These are phyloP conservation scores for Rhodeus uyekii DNA, from an alignment of 2,797 vertebrate genomes.

Conservation along the genomic window DNA sequence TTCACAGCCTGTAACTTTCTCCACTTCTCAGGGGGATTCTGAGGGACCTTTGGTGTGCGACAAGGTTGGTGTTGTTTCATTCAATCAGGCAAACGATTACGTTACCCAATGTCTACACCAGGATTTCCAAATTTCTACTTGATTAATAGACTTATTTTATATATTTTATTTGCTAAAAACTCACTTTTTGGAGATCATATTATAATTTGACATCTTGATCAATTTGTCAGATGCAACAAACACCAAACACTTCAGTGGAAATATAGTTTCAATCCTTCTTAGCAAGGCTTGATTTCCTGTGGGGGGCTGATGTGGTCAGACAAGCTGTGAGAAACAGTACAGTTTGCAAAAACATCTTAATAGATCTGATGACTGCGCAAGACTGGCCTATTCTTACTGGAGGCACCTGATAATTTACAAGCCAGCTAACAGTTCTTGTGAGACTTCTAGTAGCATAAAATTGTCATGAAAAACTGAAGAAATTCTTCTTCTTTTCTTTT, in stretches of 20 bases:
- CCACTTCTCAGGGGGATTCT: slow-evolving; percentile 49
- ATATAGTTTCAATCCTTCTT: not conserved
- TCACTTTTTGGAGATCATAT: not conserved
- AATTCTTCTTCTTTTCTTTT: too few species aligned
- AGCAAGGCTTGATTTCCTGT: slow-evolving; percentile 20
- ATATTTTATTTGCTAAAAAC: not conserved
- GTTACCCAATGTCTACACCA: slow-evolving; percentile 48
- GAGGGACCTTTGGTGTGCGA: slow-evolving; percentile 53
- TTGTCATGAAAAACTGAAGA: not conserved
- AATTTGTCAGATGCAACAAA: too few species aligned
- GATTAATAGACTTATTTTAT: too few species aligned
- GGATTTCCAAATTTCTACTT: slow-evolving; percentile 42
- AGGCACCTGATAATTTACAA: not conserved
- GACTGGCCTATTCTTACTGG: not conserved
- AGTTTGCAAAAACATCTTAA: too few species aligned
- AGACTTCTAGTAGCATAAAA: not conserved
- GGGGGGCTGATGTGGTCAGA: not conserved
- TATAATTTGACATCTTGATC: not conserved
- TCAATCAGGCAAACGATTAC: not conserved
- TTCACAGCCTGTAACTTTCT: not conserved
- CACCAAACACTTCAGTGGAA: slow-evolving; percentile 4
- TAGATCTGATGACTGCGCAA: not conserved
- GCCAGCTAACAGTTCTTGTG: not conserved
- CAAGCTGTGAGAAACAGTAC: too few species aligned
- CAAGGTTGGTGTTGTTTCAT: slow-evolving; percentile 39